Percentiles rank a stretch among this genome's conserved stretches.
Conservation (phyloP, 2,888 invertebrate species). For the Drosophila barbarae region DNA sequence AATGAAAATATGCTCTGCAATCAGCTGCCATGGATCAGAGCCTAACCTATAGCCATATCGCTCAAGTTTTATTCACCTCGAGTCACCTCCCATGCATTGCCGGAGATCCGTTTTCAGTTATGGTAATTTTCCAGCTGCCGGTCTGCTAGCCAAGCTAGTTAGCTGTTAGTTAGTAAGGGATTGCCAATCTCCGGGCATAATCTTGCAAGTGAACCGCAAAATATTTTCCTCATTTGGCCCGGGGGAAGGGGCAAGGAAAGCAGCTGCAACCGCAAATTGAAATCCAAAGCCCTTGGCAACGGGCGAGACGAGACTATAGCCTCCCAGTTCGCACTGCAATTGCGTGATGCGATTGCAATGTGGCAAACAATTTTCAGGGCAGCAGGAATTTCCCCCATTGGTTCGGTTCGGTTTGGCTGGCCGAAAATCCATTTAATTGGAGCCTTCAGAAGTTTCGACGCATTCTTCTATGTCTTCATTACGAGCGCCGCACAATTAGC, state of each 20-base stretch:
- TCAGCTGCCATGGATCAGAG: not conserved
- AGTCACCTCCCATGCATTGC: conserved; percentile 21
- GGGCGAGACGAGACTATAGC: conserved; percentile 15
- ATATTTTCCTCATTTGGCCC: conserved; percentile 32
- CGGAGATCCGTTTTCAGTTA: conserved; percentile 29
- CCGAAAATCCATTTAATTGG: conserved; percentile 36
- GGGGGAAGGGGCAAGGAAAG: conserved; percentile 4
- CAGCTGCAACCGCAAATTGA: conserved; percentile 46
- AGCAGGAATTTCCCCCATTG: conserved; percentile 10
- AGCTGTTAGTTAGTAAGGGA: conserved; percentile 19
- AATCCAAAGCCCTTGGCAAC: conserved; percentile 43
- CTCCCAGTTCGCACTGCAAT: conserved; percentile 10
- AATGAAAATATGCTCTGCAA: not conserved
- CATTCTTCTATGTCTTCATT: conserved; percentile 54
- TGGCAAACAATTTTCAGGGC: conserved; percentile 11
- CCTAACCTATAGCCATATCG: not conserved
- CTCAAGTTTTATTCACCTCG: conserved; percentile 7
- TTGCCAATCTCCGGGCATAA: conserved; percentile 50
- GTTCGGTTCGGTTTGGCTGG: not conserved
- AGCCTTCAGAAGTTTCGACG: conserved; percentile 11
- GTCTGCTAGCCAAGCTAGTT: conserved; percentile 10
- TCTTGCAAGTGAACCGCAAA: conserved; percentile 63
- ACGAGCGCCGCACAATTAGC: conserved; percentile 58
- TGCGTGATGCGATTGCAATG: conserved; percentile 37
- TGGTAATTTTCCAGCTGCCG: conserved; percentile 32